Percentiles rank a stretch among this genome's conserved stretches.
phyloP scores from a whole-genome alignment of 2,888 invertebrate genomes.

The Drosophila dives region DNA sequence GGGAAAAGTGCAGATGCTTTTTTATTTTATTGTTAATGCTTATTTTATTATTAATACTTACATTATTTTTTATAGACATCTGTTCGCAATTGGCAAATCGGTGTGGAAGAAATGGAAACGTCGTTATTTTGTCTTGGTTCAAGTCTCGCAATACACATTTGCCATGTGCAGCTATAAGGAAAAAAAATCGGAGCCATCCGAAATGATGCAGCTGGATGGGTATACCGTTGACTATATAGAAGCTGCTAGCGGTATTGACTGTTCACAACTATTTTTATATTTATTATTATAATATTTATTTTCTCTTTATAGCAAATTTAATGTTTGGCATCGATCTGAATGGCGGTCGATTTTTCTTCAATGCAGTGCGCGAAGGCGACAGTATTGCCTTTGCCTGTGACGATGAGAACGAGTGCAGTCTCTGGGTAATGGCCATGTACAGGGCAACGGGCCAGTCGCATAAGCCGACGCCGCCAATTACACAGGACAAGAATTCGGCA shows the following conservation, averaged over 20 bases:
- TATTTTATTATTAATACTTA: neutral
- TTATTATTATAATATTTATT: neutral
- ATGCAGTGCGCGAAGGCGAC: slow-evolving; percentile 99
- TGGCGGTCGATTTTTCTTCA: slow-evolving; percentile 98
- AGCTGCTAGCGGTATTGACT: slow-evolving; percentile 93
- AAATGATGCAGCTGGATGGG: slow-evolving; percentile 99
- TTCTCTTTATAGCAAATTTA: slow-evolving; percentile 89
- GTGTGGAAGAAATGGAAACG: slow-evolving; percentile 99
- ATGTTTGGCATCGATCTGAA: slow-evolving; percentile 97
- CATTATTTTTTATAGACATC: slow-evolving; percentile 86
- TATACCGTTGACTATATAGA: slow-evolving; percentile 99
- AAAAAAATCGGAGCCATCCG: slow-evolving; percentile 99
- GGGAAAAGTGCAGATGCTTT: neutral
- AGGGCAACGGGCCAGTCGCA: slow-evolving; percentile 99
- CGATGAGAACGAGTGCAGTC: slow-evolving; percentile 98
- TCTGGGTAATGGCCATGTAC: slow-evolving; percentile 99
- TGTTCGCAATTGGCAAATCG: slow-evolving; percentile 96
- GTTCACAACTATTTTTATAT: neutral
- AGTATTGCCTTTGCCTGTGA: slow-evolving; percentile 98
- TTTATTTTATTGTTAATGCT: neutral
- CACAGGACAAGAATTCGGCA: slow-evolving; percentile 93
- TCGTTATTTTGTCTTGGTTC: slow-evolving; percentile 98
- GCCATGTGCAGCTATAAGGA: slow-evolving; percentile 99
- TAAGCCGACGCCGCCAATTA: slow-evolving; percentile 98
- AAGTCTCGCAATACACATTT: slow-evolving; percentile 99